These are phyloP conservation scores for Apostichopus californicus DNA, from an alignment of 35 echinoderm and acorn worm genomes.

Conservation along the genomic window DNA sequence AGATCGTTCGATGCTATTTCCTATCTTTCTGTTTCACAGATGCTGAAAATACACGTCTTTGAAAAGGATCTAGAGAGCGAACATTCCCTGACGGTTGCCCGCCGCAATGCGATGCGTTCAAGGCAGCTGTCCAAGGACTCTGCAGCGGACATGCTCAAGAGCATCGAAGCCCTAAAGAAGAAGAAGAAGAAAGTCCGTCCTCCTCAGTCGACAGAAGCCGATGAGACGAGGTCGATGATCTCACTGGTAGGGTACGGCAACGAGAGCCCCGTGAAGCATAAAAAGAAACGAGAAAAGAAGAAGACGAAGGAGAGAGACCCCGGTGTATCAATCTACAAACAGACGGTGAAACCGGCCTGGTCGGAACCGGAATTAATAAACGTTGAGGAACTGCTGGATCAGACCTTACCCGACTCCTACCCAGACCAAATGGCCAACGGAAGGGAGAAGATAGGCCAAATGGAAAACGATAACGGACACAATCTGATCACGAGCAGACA, in stretches of 20 bases:
- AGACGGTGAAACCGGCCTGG: conserved; percentile 42
- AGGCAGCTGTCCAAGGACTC: conserved; percentile 72
- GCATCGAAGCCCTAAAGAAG: conserved; percentile 68
- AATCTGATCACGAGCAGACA: background rate
- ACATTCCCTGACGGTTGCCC: conserved; percentile 79
- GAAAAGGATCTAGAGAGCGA: conserved; percentile 91
- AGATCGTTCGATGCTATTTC: too few relatives aligned
- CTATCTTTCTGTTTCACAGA: conserved; percentile 26
- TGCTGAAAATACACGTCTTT: conserved; percentile 87
- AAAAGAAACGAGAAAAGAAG: conserved; percentile 15
- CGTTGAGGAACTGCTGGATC: background rate
- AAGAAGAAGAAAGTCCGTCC: conserved; percentile 59
- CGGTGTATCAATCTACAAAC: conserved; percentile 5
- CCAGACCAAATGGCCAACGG: background rate
- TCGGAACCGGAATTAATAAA: conserved; percentile 2
- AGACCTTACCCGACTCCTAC: background rate
- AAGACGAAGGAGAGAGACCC: conserved; percentile 40
- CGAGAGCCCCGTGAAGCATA: conserved; percentile 25
- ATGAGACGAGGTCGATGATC: conserved; percentile 24
- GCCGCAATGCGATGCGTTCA: conserved; percentile 71
- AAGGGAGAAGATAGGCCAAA: background rate
- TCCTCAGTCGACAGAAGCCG: background rate
- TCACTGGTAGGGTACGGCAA: conserved; percentile 7
- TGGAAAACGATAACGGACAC: background rate
- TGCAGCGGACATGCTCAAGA: conserved; percentile 69